Evolutionary conservation across 2,888 invertebrate genomes (phyloP).

Genomic region (Lepeophtheirus nordmannii): DNA sequence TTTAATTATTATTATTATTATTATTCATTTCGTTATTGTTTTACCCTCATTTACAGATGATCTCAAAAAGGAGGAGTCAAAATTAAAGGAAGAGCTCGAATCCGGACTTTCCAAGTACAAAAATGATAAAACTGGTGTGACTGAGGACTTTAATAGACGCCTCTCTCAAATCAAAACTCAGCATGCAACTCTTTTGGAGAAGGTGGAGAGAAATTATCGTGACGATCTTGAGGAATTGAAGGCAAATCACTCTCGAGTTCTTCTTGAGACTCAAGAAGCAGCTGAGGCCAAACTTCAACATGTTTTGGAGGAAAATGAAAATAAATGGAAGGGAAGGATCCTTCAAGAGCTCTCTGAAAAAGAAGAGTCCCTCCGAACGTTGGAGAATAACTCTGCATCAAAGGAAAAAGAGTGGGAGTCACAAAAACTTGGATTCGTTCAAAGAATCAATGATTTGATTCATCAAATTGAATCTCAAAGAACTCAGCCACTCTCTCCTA

Average conservation of each 20-base stretch:
- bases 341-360: slow-evolving; percentile 1
- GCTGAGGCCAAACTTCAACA: background rate
- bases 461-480: background rate
- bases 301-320: background rate
- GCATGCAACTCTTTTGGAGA: background rate
- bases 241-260: background rate
- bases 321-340: background rate
- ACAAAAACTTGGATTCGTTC: background rate
- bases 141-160: background rate
- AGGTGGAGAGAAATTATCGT: background rate
- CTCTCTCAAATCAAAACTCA: slow-evolving; percentile 2
- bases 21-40: too few relatives aligned
- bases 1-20: too few relatives aligned
- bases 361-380: background rate
- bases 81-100: background rate
- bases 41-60: background rate
- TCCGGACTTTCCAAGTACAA: background rate
- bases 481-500: background rate
- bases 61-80: slow-evolving; percentile 4
- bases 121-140: background rate
- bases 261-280: slow-evolving; percentile 2
- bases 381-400: background rate
- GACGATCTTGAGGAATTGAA: background rate
- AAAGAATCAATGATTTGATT: slow-evolving; percentile 2
- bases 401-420: background rate